Conservation (phyloP, 1,140 invertebrate genomes). For the Leptinotarsa undecemlineata region DNA sequence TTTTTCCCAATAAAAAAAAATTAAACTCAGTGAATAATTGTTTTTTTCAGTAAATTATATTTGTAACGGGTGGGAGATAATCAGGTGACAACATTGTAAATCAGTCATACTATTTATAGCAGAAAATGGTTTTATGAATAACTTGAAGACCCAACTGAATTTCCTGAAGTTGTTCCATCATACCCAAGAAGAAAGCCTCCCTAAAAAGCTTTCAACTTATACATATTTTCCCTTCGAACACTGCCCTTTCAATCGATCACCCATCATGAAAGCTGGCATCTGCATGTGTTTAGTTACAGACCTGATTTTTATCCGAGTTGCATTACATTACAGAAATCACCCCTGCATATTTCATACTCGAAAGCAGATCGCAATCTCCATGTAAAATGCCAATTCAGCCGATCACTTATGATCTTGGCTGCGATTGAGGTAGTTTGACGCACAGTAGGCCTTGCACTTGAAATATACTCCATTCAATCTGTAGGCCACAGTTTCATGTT, state of each 20-base stretch:
- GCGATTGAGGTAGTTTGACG: neutral
- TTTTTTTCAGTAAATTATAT: too few species aligned
- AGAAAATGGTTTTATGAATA: too few species aligned
- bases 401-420: neutral
- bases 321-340: constrained; percentile 6
- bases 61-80: too few species aligned
- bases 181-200: too few species aligned
- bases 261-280: neutral
- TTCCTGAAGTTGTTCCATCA: too few species aligned
- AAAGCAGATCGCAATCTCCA: neutral
- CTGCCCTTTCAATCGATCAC: neutral
- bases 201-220: neutral
- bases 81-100: too few species aligned
- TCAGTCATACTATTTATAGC: too few species aligned
- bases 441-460: neutral
- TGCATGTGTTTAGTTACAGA: constrained; percentile 1
- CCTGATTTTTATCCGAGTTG: neutral
- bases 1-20: too few species aligned
- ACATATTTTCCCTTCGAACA: neutral
- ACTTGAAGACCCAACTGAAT: too few species aligned
- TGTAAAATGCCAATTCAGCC: constrained; percentile 5
- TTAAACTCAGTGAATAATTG: too few species aligned
- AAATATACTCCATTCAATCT: neutral
- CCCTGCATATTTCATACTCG: constrained; percentile 2
- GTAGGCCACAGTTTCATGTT: too few species aligned